These are phyloP conservation scores for Acipenser oxyrinchus DNA, from an alignment of 2,797 vertebrate species.

Conservation along the genomic window DNA sequence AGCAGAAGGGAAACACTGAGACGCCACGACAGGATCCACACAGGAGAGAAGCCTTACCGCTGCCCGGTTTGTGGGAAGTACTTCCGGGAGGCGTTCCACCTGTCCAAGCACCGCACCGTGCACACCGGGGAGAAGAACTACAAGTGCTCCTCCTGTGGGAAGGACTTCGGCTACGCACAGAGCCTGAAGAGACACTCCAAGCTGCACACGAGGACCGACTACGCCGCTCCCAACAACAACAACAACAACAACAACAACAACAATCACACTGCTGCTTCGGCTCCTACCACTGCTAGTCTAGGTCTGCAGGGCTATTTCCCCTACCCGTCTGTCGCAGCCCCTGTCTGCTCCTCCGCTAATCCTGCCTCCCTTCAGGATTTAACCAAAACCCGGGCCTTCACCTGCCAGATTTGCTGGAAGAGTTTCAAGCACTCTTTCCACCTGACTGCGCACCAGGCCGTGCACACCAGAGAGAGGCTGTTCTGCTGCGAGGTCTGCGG, in stretches of 20 bases:
- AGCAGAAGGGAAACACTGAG: constrained; percentile 84
- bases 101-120: constrained; percentile 90
- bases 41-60: constrained; percentile 87
- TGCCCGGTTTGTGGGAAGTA: constrained; percentile 88
- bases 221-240: constrained; percentile 67
- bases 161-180: constrained; percentile 91
- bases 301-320: constrained; percentile 47
- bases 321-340: constrained; percentile 8
- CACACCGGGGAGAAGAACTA: constrained; percentile 91
- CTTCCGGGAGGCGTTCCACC: constrained; percentile 89
- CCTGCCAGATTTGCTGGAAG: constrained; percentile 84
- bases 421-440: constrained; percentile 86
- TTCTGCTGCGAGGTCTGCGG: constrained; percentile 84
- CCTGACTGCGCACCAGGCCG: constrained; percentile 81
- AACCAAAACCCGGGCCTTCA: constrained; percentile 63
- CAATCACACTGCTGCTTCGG: constrained; percentile 58
- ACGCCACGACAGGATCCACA: constrained; percentile 85
- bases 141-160: constrained; percentile 85
- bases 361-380: constrained; percentile 40
- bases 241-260: constrained; percentile 57
- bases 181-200: constrained; percentile 88
- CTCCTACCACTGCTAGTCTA: constrained; percentile 61
- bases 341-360: constrained; percentile 53
- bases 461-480: constrained; percentile 80
- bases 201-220: constrained; percentile 76